A percentile compares a stretch with the other conserved stretches of the same genome.
These are phyloP conservation scores for Habropoda laboriosa DNA, from an alignment of 1,140 invertebrate species.

Conservation along the genomic window DNA sequence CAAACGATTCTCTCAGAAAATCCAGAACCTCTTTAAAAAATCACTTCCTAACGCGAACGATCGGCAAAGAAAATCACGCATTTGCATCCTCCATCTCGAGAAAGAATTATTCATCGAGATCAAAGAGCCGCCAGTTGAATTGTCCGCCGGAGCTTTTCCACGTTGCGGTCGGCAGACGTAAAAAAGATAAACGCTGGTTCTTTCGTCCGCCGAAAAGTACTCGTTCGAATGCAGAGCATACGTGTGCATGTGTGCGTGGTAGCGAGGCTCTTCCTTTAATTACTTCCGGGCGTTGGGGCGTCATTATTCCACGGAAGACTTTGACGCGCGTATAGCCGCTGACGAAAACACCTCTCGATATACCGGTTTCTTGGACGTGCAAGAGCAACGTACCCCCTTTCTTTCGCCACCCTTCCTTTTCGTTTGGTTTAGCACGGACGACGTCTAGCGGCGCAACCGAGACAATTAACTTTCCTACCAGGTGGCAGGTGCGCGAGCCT, in stretches of 20 bases:
- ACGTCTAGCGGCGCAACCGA: background rate
- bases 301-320: constrained; percentile 2
- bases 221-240: background rate
- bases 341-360: background rate
- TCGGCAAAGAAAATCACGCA: too few species aligned
- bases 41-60: too few species aligned
- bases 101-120: background rate
- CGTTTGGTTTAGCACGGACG: too few species aligned
- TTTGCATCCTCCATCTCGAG: background rate
- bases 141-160: background rate
- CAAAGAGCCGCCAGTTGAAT: background rate
- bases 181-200: background rate
- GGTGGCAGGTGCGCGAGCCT: constrained; percentile 55
- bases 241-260: background rate
- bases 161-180: background rate
- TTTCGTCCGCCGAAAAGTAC: background rate
- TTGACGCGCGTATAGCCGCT: background rate
- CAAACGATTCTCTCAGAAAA: too few species aligned
- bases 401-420: background rate
- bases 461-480: constrained; percentile 56
- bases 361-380: background rate
- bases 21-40: too few species aligned
- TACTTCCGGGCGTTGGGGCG: background rate
- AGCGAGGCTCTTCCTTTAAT: background rate
- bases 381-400: background rate